A percentile compares a stretch with the other conserved stretches of the same genome.
These are phyloP conservation scores for Halcyon senegalensis DNA, from an alignment of 2,113 vertebrate genomes.

Conservation along the genomic window DNA sequence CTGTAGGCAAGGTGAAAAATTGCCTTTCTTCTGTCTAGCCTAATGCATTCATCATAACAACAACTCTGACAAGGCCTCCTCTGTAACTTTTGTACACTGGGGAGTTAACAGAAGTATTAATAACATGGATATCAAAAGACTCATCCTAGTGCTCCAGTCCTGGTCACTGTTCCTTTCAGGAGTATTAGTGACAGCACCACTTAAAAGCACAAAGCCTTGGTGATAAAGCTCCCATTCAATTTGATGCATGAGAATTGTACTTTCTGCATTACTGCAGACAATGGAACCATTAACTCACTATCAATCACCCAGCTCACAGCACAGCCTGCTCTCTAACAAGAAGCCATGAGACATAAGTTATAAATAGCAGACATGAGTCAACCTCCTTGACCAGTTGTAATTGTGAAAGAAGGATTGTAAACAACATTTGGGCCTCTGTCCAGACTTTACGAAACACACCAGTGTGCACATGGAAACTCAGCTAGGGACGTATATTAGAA, in stretches of 20 bases:
- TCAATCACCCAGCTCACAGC: background rate
- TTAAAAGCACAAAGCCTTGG: background rate
- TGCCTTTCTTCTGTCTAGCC: background rate
- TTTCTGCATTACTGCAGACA: slow-evolving; percentile 57
- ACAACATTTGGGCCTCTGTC: background rate
- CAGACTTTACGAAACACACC: background rate
- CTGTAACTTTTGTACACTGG: background rate
- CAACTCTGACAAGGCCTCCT: background rate
- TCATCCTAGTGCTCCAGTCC: background rate
- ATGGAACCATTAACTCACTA: slow-evolving; percentile 48
- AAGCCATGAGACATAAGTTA: slow-evolving; percentile 24
- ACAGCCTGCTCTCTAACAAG: background rate
- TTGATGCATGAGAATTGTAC: slow-evolving; percentile 50
- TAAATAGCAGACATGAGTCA: slow-evolving; percentile 57
- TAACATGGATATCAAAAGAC: background rate
- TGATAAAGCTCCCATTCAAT: background rate
- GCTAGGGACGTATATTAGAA: background rate
- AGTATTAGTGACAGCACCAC: background rate
- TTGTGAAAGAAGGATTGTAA: slow-evolving; percentile 1
- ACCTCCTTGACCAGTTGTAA: slow-evolving; percentile 2
- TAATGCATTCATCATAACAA: background rate
- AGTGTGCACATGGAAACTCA: background rate
- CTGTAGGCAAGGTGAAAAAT: background rate
- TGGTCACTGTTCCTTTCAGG: background rate
- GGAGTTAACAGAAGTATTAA: background rate